Conservation (phyloP, 2,888 invertebrate genomes). For the Amblyteles armatorius region DNA sequence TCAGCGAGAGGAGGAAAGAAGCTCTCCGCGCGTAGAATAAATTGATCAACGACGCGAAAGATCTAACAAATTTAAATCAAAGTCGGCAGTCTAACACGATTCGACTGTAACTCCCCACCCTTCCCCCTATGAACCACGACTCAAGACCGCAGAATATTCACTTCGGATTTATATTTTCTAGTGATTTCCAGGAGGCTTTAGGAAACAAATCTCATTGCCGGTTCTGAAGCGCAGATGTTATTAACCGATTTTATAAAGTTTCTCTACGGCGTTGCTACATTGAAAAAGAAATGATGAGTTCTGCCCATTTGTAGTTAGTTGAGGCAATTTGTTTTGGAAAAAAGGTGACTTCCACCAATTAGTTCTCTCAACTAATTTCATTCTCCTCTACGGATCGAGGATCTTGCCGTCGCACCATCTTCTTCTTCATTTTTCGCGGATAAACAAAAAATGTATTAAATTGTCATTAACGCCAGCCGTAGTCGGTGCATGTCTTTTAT, state of each 20-base stretch:
- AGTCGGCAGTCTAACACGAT: slow-evolving; percentile 41
- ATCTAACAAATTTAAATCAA: slow-evolving; percentile 51
- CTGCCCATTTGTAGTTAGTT: not conserved
- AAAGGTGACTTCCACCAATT: too few species aligned
- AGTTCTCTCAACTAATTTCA: too few species aligned
- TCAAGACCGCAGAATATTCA: slow-evolving; percentile 45
- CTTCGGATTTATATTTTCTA: slow-evolving; percentile 28
- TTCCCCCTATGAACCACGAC: not conserved
- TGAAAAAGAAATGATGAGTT: not conserved
- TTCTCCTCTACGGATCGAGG: too few species aligned
- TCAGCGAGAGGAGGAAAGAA: slow-evolving; percentile 15
- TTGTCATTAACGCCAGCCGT: too few species aligned
- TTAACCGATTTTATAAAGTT: not conserved
- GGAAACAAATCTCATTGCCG: slow-evolving; percentile 3
- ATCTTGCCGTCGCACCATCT: too few species aligned
- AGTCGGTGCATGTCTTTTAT: too few species aligned
- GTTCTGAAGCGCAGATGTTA: not conserved
- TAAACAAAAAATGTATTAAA: too few species aligned
- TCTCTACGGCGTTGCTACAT: not conserved
- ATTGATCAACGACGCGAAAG: slow-evolving; percentile 35
- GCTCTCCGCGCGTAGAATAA: slow-evolving; percentile 3
- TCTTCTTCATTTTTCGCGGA: too few species aligned
- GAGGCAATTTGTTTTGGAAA: too few species aligned
- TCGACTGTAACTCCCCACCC: slow-evolving; percentile 5
- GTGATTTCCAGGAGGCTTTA: not conserved